Conservation (phyloP, 92 coral and sea anemone genomes). For the Umimayanthus chanpuru region DNA sequence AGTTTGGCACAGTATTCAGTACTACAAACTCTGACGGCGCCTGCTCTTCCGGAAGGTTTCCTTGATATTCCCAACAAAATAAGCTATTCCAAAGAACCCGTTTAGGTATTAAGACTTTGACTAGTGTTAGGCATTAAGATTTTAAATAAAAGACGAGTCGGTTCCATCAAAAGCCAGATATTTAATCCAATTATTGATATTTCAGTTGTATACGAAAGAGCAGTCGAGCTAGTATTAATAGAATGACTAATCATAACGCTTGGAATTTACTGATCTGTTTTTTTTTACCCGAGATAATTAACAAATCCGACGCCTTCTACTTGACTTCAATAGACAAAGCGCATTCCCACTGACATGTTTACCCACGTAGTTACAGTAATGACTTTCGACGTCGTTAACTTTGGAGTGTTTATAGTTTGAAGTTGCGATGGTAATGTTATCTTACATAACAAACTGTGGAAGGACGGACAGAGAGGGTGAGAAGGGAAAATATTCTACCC, state of each 20-base stretch:
- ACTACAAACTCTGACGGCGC: not conserved
- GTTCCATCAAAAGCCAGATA: not conserved
- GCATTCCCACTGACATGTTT: too few relatives aligned
- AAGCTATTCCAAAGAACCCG: not conserved
- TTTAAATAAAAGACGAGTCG: not conserved
- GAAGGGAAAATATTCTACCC: too few relatives aligned
- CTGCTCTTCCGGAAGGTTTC: constrained; percentile 7
- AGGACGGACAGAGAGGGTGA: too few relatives aligned
- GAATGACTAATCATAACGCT: not conserved
- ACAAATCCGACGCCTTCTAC: too few relatives aligned
- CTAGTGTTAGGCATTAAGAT: not conserved
- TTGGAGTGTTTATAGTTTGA: too few relatives aligned
- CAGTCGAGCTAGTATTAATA: not conserved
- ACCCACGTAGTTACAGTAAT: not conserved
- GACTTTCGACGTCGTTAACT: too few relatives aligned
- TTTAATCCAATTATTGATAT: not conserved
- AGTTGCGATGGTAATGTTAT: too few relatives aligned
- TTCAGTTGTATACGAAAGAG: not conserved
- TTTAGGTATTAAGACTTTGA: not conserved
- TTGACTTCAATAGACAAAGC: too few relatives aligned
- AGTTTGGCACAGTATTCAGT: not conserved
- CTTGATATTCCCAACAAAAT: not conserved
- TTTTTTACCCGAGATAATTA: too few relatives aligned
- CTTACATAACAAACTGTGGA: too few relatives aligned
- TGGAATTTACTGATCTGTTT: too few relatives aligned